Evolutionary conservation across 1,140 invertebrate genomes (phyloP), one percentile per base, ranked within the genome.

Genomic region (Drosophila littoralis): DNA sequence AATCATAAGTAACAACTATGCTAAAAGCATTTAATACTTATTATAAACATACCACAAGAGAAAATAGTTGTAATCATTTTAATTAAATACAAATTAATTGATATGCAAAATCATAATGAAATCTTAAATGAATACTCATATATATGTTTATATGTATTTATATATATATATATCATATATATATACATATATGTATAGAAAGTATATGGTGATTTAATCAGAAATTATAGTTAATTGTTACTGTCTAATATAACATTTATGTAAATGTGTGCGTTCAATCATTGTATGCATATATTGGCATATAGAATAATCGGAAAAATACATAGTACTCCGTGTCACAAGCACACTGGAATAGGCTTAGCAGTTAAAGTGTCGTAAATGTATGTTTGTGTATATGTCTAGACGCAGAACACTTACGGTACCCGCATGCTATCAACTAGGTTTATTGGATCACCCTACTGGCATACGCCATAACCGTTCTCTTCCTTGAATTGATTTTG

Each of bases 11-110:
- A 43, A 74, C 60, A 77, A 82, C 74, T 83, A 89, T 86, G 83
- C 83, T 86, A 54, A 83, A 88, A 88, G 83, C 83, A 86, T 86
- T 88, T 88, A 83, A 84, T 77, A n/a, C n/a, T n/a, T n/a, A 79
- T 81, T 73, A 35, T 83, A 76, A 79, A 64, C 42, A 61, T 48
- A 71, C 17, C 32, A 42, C 10, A 48, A 46, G 32, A 6, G 12
- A 15, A 54, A 28, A 15, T 45, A 36, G 40, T 42, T 55, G 43
- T 57, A 61, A 52, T 52, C 48, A 73, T 32, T 28, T 54, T 65
- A 79, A 60, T 43, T 76, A 57, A 80, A 40, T 50, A 74, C 61
- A 67, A 73, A 74, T 74, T 61, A 67, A 58, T 36, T 51, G 13
- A 43, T 40, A 48, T 28, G 33, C 50, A 61, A n/a, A 28, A 12